Evolutionary conservation across 2,797 vertebrate genomes (phyloP).

Genomic region (Dromococcyx pavoninus): DNA sequence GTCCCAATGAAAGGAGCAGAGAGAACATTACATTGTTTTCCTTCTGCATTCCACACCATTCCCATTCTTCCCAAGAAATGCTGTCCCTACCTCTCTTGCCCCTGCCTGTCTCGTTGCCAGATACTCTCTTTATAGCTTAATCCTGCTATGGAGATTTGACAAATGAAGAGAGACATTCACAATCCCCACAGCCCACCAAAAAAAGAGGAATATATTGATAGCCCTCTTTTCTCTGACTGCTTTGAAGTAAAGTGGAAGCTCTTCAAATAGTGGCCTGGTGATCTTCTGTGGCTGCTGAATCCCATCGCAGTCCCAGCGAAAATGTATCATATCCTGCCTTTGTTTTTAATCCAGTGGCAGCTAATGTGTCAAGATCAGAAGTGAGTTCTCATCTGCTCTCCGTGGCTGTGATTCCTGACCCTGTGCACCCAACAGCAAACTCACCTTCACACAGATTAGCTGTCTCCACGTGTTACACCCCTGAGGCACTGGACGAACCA

Average conservation of each 20-base stretch:
- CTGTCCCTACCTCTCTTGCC: background rate
- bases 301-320: background rate
- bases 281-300: background rate
- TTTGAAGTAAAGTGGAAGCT: background rate
- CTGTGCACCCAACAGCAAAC: background rate
- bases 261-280: background rate
- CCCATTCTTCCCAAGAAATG: background rate
- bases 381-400: background rate
- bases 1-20: background rate
- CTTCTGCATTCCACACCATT: background rate
- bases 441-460: background rate
- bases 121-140: background rate
- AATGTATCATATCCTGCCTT: background rate
- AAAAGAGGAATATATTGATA: background rate
- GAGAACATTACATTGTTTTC: background rate
- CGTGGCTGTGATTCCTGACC: background rate
- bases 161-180: background rate
- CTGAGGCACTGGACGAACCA: background rate
- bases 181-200: background rate
- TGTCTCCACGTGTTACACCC: background rate
- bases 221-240: background rate
- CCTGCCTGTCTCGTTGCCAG: background rate
- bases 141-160: background rate
- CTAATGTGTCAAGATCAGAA: background rate
- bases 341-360: background rate